Evolutionary conservation across 1,140 invertebrate genomes (phyloP).

Genomic region (Penaeus japonicus): DNA sequence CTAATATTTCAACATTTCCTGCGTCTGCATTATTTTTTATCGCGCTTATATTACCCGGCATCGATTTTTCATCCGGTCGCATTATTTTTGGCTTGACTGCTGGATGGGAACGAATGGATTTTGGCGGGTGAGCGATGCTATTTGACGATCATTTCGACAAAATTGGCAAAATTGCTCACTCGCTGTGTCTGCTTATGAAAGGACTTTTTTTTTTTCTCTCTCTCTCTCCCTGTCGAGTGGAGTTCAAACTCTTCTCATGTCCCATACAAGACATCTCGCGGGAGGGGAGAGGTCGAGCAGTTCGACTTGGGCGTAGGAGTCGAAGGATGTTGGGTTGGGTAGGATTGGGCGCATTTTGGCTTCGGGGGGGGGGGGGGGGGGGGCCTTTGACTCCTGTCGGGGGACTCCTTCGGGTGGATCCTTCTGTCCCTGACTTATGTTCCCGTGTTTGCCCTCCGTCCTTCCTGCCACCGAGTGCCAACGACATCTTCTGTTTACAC

Average conservation of each 20-base stretch:
- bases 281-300: too few species aligned
- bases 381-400: too few species aligned
- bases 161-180: constrained; percentile 49
- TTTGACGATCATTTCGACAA: constrained; percentile 40
- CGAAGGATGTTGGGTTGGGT: too few species aligned
- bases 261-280: not conserved
- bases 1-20: constrained; percentile 53
- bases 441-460: too few species aligned
- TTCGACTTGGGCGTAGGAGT: too few species aligned
- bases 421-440: too few species aligned
- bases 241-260: not conserved
- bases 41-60: constrained; percentile 49
- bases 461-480: too few species aligned
- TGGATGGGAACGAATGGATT: constrained; percentile 51
- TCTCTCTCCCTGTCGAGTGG: not conserved
- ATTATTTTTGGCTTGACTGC: constrained; percentile 52
- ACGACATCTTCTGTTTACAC: too few species aligned
- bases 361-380: too few species aligned
- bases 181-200: constrained; percentile 34
- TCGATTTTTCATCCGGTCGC: constrained; percentile 48
- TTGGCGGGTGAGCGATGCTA: constrained; percentile 46
- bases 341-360: too few species aligned
- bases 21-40: constrained; percentile 54
- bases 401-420: too few species aligned
- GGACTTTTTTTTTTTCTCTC: constrained; percentile 9